Base-by-base conservation (phyloP, 2,797 vertebrate genomes). In the Sebastes trivittatus region DNA sequence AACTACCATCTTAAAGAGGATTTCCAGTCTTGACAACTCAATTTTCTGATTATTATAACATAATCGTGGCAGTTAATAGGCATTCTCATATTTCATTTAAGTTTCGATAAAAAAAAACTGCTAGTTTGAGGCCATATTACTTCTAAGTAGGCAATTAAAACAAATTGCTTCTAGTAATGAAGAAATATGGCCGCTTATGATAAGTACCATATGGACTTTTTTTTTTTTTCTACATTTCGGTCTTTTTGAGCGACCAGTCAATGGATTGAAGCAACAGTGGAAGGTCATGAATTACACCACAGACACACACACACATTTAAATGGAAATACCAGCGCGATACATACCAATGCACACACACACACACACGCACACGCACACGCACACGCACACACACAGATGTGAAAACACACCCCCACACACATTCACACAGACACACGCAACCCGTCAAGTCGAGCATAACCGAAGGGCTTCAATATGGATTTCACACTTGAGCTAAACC, bases 111-210 rank as follows among this genome's bases (percentile, higher is more conserved):
- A 75, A 75, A 87, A 78, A 79, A 84, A 82, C 80, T 30, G 75
- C 81, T 42, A 75, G 82, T 93, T 92, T 88, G 88, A 87, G 86
- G 86, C 87, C 81, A 80, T 84, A 89, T 94, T 93, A 92, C 90
- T 78, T 91, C 89, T 90, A 94, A 92, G 91, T 87, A 91, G 87
- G 81, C 91, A 93, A 95, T 95, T 94, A 93, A 87, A 92, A 91
- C 87, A 92, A 95, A 93, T 93, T 93, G 91, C 92, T 90, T 85
- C 64, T 65, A 76, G 85, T 88, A 88, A 84, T 87, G 72, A 67
- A 83, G 87, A 89, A 88, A 93, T 91, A 88, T 77, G 85, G 83
- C 77, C 42, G 61, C 82, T 69, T 86, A 69, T 89, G 89, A 92
- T 93, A 87, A 90, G 82, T 92, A 90, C 89, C 93, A 94, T 91